Evolutionary conservation across 30 jellyfish, hydroid and myxozoan genomes (phyloP).

Genomic region (Hydractinia echinata): DNA sequence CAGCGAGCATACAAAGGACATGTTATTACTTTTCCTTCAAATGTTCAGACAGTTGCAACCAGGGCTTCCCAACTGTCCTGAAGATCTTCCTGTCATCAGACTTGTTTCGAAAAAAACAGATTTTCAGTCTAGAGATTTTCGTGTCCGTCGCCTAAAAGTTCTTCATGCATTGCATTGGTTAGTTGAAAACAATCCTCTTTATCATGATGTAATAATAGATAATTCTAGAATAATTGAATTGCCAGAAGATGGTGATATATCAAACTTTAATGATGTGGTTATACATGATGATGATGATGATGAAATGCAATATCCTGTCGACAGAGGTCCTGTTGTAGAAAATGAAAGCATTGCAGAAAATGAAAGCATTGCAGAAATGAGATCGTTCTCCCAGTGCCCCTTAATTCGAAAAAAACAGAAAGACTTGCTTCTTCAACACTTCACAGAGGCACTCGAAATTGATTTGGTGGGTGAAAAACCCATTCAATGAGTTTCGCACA

Average conservation of each 20-base stretch:
- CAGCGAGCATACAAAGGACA: conserved; percentile 39
- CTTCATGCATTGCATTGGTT: conserved; percentile 22
- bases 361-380: not conserved
- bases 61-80: conserved; percentile 35
- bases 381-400: not conserved
- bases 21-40: conserved; percentile 28
- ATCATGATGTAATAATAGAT: conserved; percentile 12
- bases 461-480: conserved; percentile 26
- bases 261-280: not conserved
- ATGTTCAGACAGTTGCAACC: conserved; percentile 24
- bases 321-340: conserved; percentile 10
- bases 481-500: conserved; percentile 18
- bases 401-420: not conserved
- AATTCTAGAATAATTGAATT: not conserved
- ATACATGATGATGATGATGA: not conserved
- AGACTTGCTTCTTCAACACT: not conserved
- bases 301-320: not conserved
- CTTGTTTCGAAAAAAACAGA: not conserved
- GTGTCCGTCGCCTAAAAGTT: conserved; percentile 26
- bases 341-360: not conserved
- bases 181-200: conserved; percentile 21
- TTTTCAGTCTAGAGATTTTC: conserved; percentile 16
- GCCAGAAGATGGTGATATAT: conserved; percentile 26
- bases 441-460: conserved; percentile 7
- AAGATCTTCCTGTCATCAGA: conserved; percentile 33